phyloP scores from a whole-genome alignment of 2,113 vertebrate species.

The Eulacestoma nigropectus region DNA sequence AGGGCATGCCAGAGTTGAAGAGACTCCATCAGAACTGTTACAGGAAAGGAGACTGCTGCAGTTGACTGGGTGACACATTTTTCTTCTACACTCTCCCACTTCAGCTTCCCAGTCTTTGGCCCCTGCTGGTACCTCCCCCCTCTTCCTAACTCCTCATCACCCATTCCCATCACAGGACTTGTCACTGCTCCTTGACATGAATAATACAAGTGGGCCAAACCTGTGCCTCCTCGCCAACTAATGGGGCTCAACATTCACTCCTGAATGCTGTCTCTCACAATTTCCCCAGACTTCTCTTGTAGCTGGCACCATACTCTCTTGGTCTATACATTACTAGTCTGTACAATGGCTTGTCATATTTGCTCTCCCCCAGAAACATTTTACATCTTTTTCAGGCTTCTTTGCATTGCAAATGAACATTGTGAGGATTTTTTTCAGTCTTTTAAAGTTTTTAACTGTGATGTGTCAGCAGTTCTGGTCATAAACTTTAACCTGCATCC shows the following conservation, averaged over 20 bases:
- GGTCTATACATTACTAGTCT: background rate
- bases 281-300: background rate
- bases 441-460: background rate
- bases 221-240: background rate
- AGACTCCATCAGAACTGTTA: background rate
- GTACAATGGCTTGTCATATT: background rate
- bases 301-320: background rate
- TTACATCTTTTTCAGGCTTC: background rate
- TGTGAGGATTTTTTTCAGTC: background rate
- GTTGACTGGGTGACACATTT: fast-evolving
- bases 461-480: background rate
- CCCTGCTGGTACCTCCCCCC: background rate
- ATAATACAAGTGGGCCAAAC: background rate
- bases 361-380: background rate
- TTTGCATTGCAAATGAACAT: background rate
- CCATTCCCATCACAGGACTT: background rate
- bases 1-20: background rate
- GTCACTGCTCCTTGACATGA: fast-evolving
- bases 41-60: background rate
- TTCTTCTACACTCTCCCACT: background rate
- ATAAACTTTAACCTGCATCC: background rate
- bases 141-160: background rate
- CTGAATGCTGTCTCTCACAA: background rate
- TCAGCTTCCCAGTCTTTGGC: background rate
- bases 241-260: background rate